phyloP scores from a whole-genome alignment of 1,140 invertebrate species.

The Aphaenogaster rudis region DNA sequence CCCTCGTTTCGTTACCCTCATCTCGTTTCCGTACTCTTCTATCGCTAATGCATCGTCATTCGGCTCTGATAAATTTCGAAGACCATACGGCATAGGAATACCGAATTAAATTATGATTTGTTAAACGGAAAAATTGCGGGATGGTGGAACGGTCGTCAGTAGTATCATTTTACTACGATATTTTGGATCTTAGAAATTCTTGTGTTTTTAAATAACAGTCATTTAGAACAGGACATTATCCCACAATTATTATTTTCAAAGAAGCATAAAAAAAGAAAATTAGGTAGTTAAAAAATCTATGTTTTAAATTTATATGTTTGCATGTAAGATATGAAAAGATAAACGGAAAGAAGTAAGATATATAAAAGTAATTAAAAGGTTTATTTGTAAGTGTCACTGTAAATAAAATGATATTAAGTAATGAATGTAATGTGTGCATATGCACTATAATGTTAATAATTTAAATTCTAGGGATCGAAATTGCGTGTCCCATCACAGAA shows the following conservation, averaged over 20 bases:
- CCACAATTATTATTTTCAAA: not conserved
- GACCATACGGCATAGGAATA: slow-evolving; percentile 67
- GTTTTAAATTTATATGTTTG: not conserved
- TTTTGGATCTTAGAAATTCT: not conserved
- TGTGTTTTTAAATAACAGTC: not conserved
- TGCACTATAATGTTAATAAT: not conserved
- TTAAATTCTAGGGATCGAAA: not conserved
- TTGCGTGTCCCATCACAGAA: not conserved
- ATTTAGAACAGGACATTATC: not conserved
- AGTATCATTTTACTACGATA: not conserved
- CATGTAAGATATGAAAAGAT: not conserved
- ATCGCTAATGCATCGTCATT: slow-evolving; percentile 82
- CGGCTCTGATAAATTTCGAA: slow-evolving; percentile 79
- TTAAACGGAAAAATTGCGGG: slow-evolving; percentile 67
- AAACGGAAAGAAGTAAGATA: slow-evolving; percentile 12
- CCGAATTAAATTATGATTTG: slow-evolving; percentile 79
- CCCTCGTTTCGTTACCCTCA: slow-evolving; percentile 78
- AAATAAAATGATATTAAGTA: slow-evolving; percentile 11
- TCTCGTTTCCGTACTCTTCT: slow-evolving; percentile 78
- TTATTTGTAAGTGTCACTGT: not conserved
- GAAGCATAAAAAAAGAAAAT: not conserved
- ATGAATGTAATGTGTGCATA: not conserved
- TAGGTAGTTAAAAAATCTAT: not conserved
- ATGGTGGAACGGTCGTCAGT: not conserved
- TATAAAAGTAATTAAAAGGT: slow-evolving; percentile 20